Evolutionary conservation across 53 echinoderm and acorn worm species (phyloP).

Genomic region (Crossaster papposus): DNA sequence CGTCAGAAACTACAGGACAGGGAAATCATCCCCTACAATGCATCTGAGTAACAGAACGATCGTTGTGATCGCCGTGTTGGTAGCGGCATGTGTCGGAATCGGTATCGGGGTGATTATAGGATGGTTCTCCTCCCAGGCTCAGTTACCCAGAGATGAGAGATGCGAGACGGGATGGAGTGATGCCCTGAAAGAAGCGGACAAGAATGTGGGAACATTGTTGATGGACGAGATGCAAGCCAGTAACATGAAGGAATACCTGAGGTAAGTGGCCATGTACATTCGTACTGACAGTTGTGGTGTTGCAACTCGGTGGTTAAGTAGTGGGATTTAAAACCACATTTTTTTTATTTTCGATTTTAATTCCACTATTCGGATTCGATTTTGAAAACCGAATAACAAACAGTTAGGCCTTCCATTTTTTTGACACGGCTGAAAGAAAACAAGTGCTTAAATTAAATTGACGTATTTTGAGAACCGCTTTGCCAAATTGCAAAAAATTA

Average conservation of each 20-base stretch:
- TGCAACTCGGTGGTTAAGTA: too few species aligned
- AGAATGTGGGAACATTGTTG: constrained; percentile 61
- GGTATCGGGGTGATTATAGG: constrained; percentile 82
- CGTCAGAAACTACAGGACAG: neutral
- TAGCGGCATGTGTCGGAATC: constrained; percentile 68
- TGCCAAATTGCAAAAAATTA: too few species aligned
- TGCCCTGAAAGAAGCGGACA: constrained; percentile 65
- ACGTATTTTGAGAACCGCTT: too few species aligned
- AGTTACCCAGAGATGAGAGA: constrained; percentile 49
- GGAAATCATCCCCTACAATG: constrained; percentile 23
- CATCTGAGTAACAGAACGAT: constrained; percentile 30
- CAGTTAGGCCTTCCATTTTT: too few species aligned
- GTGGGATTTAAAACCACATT: too few species aligned
- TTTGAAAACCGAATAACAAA: too few species aligned
- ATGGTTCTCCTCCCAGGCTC: constrained; percentile 78
- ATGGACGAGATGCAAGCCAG: constrained; percentile 75
- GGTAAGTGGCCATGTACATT: constrained; percentile 55
- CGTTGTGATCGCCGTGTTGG: constrained; percentile 47
- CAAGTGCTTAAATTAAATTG: too few species aligned
- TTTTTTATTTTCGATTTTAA: too few species aligned
- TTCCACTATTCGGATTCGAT: too few species aligned
- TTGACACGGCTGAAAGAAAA: too few species aligned
- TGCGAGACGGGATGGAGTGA: constrained; percentile 62
- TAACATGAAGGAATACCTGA: constrained; percentile 86
- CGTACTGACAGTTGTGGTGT: neutral